These are phyloP conservation scores for Aspidoscelis tigris DNA, from an alignment of 2,113 vertebrate genomes.

Conservation along the genomic window DNA sequence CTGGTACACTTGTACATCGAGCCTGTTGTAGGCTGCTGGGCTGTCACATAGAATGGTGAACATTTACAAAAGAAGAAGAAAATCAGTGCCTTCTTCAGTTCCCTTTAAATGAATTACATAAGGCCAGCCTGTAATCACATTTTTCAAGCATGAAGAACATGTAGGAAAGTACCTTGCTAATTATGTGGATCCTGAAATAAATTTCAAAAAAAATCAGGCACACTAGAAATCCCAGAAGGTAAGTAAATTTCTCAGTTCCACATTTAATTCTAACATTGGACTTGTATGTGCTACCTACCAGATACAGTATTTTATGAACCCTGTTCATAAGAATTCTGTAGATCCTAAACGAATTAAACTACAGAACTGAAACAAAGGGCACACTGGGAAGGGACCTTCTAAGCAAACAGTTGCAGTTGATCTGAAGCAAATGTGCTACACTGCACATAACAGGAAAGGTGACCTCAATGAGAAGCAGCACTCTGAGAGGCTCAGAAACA, in stretches of 20 bases:
- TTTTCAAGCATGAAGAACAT: background rate
- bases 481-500: background rate
- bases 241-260: background rate
- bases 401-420: background rate
- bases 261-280: background rate
- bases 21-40: background rate
- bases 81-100: background rate
- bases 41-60: background rate
- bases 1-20: background rate
- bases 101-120: background rate
- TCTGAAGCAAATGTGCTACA: background rate
- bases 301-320: background rate
- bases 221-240: background rate
- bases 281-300: background rate
- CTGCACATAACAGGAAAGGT: background rate
- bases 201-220: no score
- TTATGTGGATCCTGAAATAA: background rate
- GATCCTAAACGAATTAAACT: background rate
- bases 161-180: background rate
- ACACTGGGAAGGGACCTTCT: background rate
- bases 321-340: background rate
- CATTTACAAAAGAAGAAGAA: slow-evolving; percentile 9
- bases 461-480: background rate
- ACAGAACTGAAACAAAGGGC: background rate
- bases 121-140: background rate